phyloP scores from a whole-genome alignment of 2,888 invertebrate genomes.

The Agriopis marginaria region DNA sequence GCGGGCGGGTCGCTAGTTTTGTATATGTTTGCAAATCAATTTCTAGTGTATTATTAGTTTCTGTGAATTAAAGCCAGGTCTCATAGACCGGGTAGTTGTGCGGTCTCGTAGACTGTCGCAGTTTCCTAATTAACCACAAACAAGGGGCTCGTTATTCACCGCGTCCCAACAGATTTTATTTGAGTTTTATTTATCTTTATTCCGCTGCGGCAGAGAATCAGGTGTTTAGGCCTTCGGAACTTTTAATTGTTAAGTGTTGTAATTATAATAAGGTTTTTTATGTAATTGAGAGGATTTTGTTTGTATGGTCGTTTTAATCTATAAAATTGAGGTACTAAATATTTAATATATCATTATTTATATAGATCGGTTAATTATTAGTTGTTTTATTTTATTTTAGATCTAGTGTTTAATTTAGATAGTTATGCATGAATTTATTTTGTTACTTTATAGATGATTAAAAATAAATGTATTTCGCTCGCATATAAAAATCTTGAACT shows the following conservation, averaged over 20 bases:
- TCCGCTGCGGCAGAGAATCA: conserved; percentile 18
- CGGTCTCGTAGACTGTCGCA: conserved; percentile 12
- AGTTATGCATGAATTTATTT: too few relatives aligned
- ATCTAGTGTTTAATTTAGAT: too few relatives aligned
- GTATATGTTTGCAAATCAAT: too few relatives aligned
- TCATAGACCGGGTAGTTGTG: neutral
- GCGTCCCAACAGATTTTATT: conserved; percentile 44
- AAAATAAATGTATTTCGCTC: too few relatives aligned
- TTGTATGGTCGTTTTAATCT: neutral
- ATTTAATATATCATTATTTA: too few relatives aligned
- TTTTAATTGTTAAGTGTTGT: conserved; percentile 30
- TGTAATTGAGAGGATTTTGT: conserved; percentile 4
- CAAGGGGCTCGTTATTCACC: conserved; percentile 47
- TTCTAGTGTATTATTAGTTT: neutral
- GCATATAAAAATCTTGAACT: too few relatives aligned
- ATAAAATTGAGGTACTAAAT: neutral
- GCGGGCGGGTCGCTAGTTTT: too few relatives aligned
- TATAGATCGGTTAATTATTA: too few relatives aligned
- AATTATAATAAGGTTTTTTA: conserved; percentile 12
- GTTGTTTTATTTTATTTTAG: too few relatives aligned
- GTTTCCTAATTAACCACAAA: conserved; percentile 47
- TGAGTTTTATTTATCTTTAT: conserved; percentile 39
- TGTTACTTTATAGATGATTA: too few relatives aligned
- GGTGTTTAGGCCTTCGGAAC: conserved; percentile 29
- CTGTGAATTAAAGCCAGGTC: neutral